phyloP scores from a whole-genome alignment of 2,113 vertebrate species.

The Meriones unguiculatus region DNA sequence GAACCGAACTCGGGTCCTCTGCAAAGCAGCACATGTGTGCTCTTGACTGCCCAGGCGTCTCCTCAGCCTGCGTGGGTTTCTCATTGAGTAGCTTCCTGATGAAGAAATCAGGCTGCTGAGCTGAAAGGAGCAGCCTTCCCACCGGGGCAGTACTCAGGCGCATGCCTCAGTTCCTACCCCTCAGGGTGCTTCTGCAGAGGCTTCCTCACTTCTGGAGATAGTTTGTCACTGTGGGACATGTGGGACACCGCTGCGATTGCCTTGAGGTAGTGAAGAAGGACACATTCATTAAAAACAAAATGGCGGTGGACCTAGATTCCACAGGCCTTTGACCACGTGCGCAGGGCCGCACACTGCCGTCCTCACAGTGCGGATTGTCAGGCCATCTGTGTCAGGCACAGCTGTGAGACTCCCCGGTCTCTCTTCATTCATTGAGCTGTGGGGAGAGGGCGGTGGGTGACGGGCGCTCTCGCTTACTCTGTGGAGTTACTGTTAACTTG shows the following conservation, averaged over 20 bases:
- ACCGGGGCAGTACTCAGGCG: too few relatives aligned
- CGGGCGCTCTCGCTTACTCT: background rate
- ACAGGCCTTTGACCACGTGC: background rate
- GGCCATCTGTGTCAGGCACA: rapidly evolving
- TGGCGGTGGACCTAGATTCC: background rate
- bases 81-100: background rate
- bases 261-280: background rate
- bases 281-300: background rate
- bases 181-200: background rate
- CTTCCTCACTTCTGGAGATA: background rate
- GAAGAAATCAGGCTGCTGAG: background rate
- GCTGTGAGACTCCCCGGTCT: background rate
- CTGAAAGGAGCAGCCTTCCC: background rate
- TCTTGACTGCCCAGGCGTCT: background rate
- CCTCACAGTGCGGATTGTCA: background rate
- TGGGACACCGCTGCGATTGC: background rate
- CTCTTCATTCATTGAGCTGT: background rate
- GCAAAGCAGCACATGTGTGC: background rate
- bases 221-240: background rate
- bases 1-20: background rate
- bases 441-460: background rate
- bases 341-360: background rate
- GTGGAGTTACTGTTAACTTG: background rate
- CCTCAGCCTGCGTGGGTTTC: background rate
- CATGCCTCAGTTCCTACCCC: too few relatives aligned